Conservation (phyloP, 2,888 invertebrate species). For the Dromius quadrimaculatus region DNA sequence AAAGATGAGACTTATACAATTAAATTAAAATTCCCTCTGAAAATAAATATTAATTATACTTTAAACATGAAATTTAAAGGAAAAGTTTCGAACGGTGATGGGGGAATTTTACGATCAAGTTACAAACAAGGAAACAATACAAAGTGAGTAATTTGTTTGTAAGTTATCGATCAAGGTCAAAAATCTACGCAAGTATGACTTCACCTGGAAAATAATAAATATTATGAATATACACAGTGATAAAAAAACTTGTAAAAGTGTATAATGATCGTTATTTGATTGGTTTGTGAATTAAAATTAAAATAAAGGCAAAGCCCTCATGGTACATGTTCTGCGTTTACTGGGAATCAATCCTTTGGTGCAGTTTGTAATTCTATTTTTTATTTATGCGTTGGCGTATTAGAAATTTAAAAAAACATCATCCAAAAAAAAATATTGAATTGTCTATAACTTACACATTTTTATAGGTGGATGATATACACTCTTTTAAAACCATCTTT, state of each 20-base stretch:
- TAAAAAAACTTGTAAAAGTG: no score
- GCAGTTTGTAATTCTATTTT: no score
- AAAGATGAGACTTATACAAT: slow-evolving; percentile 65
- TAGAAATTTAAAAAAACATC: no score
- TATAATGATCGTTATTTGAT: no score
- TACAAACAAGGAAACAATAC: slow-evolving; percentile 68
- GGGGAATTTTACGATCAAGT: slow-evolving; percentile 77
- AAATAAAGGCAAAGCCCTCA: no score
- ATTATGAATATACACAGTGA: no score
- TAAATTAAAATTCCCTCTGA: slow-evolving; percentile 64
- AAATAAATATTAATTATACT: slow-evolving; percentile 69
- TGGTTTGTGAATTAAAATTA: no score
- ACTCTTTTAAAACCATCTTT: slow-evolving; percentile 77
- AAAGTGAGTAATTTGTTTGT: slow-evolving; percentile 65
- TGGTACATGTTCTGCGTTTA: no score
- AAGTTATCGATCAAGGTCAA: neutral
- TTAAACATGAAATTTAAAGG: slow-evolving; percentile 71
- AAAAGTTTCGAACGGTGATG: slow-evolving; percentile 71
- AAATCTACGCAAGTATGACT: neutral
- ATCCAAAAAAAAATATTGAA: neutral
- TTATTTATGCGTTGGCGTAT: no score
- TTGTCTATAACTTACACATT: neutral
- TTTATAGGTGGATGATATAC: slow-evolving; percentile 71
- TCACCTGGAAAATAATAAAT: no score
- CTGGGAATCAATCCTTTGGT: no score